phyloP scores from a whole-genome alignment of 2,888 invertebrate genomes.

The Erpobdella octoculata region DNA sequence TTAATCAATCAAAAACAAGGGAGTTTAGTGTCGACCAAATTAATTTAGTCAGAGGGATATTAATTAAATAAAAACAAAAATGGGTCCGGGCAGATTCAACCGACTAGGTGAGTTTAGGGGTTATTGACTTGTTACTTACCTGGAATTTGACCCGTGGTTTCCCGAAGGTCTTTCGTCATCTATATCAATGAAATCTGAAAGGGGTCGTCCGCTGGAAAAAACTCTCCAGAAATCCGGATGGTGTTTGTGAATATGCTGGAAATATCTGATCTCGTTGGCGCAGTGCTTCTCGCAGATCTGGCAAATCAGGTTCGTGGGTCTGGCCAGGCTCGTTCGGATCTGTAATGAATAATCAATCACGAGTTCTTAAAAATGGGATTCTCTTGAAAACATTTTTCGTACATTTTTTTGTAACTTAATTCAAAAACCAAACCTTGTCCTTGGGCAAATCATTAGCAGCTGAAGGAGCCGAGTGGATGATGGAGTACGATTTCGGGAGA shows the following conservation, averaged over 20 bases:
- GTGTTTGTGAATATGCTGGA: conserved; percentile 37
- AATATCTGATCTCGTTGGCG: conserved; percentile 34
- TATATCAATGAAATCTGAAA: conserved; percentile 34
- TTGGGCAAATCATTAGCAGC: background rate
- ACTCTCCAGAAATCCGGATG: conserved; percentile 38
- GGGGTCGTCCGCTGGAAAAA: conserved; percentile 36
- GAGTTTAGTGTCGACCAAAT: too few species aligned
- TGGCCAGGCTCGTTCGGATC: conserved; percentile 32
- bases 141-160: background rate
- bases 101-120: too few species aligned
- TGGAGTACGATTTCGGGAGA: conserved; percentile 31
- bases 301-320: conserved; percentile 35
- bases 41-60: too few species aligned
- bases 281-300: conserved; percentile 38
- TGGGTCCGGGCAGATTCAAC: too few species aligned
- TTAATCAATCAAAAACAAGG: too few species aligned
- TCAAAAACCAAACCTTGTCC: conserved; percentile 10
- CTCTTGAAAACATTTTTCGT: background rate
- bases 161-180: conserved; percentile 26
- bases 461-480: conserved; percentile 21
- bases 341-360: background rate
- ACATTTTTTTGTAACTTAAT: background rate
- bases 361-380: too few species aligned
- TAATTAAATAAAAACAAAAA: too few species aligned
- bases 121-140: too few species aligned